Evolutionary conservation across 2,888 invertebrate genomes (phyloP).

Genomic region (Stenodema calcarata): DNA sequence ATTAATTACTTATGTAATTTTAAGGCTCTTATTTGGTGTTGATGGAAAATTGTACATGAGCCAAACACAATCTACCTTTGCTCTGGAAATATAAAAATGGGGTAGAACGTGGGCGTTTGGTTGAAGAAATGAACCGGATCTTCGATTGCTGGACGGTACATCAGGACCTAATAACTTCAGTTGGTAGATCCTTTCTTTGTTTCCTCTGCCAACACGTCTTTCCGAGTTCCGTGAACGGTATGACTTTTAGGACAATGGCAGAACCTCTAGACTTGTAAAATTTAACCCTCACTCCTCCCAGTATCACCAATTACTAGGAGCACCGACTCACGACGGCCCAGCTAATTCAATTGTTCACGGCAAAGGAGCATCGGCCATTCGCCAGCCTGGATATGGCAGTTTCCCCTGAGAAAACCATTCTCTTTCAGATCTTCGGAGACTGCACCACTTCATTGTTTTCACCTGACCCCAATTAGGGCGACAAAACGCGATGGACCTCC

Average conservation of each 20-base stretch:
- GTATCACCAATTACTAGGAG: constrained; percentile 29
- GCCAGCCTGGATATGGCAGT: constrained; percentile 37
- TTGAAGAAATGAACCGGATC: no score
- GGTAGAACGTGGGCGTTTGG: no score
- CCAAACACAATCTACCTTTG: no score
- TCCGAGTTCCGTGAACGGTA: not conserved
- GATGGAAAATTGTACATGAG: no score
- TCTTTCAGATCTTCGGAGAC: not conserved
- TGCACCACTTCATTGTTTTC: constrained; percentile 28
- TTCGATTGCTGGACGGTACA: no score
- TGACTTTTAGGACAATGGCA: constrained; percentile 37
- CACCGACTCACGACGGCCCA: constrained; percentile 39
- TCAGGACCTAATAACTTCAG: no score
- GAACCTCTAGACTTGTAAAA: constrained; percentile 28
- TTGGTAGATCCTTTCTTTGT: not conserved
- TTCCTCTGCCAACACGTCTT: not conserved
- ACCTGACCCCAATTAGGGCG: constrained; percentile 9
- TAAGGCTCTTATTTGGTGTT: no score
- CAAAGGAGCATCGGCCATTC: not conserved
- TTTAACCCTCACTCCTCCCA: not conserved
- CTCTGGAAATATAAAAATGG: no score
- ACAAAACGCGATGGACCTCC: not conserved
- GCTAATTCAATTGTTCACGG: constrained; percentile 42
- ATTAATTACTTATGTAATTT: no score
- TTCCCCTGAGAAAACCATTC: constrained; percentile 29